These are phyloP conservation scores for Strigamia crassipes DNA, from an alignment of 2,888 invertebrate species.

Conservation along the genomic window DNA sequence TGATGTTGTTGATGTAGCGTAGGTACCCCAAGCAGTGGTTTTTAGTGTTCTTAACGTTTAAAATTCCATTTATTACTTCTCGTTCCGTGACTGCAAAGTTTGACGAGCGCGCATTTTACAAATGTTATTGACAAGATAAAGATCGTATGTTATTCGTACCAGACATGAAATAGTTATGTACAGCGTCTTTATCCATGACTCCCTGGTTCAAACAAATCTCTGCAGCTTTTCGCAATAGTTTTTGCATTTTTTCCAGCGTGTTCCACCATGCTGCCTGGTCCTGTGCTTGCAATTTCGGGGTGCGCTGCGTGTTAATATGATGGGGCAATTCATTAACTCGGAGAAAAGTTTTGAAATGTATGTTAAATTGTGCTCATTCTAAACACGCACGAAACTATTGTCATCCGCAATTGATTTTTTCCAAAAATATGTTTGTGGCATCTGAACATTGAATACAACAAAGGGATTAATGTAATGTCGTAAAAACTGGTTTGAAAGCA, in stretches of 20 bases:
- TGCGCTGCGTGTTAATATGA: slow-evolving; percentile 66
- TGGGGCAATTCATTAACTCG: no score
- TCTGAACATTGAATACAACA: not conserved
- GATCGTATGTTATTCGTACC: slow-evolving; percentile 67
- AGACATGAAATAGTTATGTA: slow-evolving; percentile 99
- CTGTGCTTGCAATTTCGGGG: slow-evolving; percentile 92
- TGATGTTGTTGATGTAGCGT: slow-evolving; percentile 95
- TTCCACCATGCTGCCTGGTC: slow-evolving; percentile 99
- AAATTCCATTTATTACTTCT: slow-evolving; percentile 93
- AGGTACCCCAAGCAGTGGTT: slow-evolving; percentile 92
- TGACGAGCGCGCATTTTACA: not conserved
- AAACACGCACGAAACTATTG: not conserved
- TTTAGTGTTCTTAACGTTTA: slow-evolving; percentile 90
- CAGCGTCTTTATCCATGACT: slow-evolving; percentile 86
- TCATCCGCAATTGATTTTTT: not conserved
- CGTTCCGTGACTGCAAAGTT: slow-evolving; percentile 83
- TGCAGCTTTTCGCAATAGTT: slow-evolving; percentile 88
- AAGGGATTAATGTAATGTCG: not conserved
- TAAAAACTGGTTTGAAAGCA: not conserved
- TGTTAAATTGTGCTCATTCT: not conserved
- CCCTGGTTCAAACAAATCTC: slow-evolving; percentile 80
- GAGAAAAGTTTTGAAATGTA: not conserved
- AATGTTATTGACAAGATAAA: no score
- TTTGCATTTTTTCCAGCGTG: slow-evolving; percentile 92
- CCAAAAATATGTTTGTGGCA: not conserved